These are phyloP conservation scores for Penaeus vannamei DNA, from an alignment of 1,140 invertebrate species.

Conservation along the genomic window DNA sequence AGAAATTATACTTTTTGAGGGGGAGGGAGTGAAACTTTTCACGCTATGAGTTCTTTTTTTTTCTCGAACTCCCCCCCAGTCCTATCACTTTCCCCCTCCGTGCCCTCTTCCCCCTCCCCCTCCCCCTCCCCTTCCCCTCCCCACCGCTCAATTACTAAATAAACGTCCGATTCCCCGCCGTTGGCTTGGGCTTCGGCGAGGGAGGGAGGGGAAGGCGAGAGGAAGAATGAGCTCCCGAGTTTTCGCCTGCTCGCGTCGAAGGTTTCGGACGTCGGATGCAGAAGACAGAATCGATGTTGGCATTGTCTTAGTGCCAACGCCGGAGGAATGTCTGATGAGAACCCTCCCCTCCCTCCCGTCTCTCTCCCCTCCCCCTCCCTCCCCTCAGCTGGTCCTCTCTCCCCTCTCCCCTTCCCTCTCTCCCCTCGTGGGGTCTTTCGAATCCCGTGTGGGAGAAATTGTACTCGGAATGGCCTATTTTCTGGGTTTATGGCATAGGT, in stretches of 20 bases:
- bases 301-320: constrained; percentile 53
- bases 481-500: constrained; percentile 45
- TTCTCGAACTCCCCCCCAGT: neutral
- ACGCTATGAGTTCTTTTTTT: too few species aligned
- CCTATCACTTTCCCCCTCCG: neutral
- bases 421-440: constrained; percentile 6
- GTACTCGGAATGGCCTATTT: constrained; percentile 45
- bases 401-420: neutral
- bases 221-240: neutral
- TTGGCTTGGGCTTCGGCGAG: neutral
- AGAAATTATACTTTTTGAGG: too few species aligned
- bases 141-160: neutral
- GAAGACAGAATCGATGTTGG: constrained; percentile 51
- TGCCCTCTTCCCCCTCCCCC: neutral
- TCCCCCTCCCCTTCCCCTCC: neutral
- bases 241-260: neutral
- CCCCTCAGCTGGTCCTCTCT: neutral
- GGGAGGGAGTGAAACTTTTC: too few species aligned
- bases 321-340: constrained; percentile 54
- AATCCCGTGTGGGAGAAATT: constrained; percentile 37
- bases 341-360: too few species aligned
- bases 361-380: neutral
- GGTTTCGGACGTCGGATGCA: neutral
- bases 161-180: too few species aligned
- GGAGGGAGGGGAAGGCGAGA: neutral